These are phyloP conservation scores for Delia radicum DNA, from an alignment of 1,140 invertebrate genomes.

Conservation along the genomic window DNA sequence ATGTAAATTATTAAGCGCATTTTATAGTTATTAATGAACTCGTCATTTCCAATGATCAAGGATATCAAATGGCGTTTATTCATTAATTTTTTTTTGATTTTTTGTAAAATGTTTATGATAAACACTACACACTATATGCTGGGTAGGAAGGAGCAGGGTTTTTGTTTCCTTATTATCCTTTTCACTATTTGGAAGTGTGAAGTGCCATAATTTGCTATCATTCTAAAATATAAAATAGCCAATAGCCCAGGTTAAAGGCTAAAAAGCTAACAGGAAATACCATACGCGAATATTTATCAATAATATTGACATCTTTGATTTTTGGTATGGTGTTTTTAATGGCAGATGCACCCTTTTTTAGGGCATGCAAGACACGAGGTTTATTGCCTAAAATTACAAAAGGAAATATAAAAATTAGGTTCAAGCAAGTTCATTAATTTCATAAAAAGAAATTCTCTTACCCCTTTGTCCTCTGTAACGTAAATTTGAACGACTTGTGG, in stretches of 20 bases:
- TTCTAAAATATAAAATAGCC: slow-evolving; percentile 88
- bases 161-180: slow-evolving; percentile 11
- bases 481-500: slow-evolving; percentile 59
- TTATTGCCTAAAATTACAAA: slow-evolving; percentile 49
- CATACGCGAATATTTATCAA: slow-evolving; percentile 93
- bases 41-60: too few species aligned
- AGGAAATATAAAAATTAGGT: slow-evolving; percentile 43
- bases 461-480: slow-evolving; percentile 64
- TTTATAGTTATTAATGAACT: too few species aligned
- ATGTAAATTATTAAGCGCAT: too few species aligned
- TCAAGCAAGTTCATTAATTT: too few species aligned
- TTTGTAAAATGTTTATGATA: background rate
- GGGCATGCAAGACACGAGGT: slow-evolving; percentile 74
- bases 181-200: slow-evolving; percentile 32
- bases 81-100: background rate
- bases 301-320: slow-evolving; percentile 95
- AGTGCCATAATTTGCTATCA: slow-evolving; percentile 43
- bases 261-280: slow-evolving; percentile 94
- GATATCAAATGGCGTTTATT: too few species aligned
- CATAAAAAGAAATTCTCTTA: slow-evolving; percentile 43
- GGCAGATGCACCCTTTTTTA: slow-evolving; percentile 75
- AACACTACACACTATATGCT: background rate
- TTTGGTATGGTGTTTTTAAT: slow-evolving; percentile 83
- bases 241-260: slow-evolving; percentile 91
- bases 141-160: slow-evolving; percentile 1